Evolutionary conservation across 2,113 vertebrate genomes (phyloP).

Genomic region (Empidonax traillii): DNA sequence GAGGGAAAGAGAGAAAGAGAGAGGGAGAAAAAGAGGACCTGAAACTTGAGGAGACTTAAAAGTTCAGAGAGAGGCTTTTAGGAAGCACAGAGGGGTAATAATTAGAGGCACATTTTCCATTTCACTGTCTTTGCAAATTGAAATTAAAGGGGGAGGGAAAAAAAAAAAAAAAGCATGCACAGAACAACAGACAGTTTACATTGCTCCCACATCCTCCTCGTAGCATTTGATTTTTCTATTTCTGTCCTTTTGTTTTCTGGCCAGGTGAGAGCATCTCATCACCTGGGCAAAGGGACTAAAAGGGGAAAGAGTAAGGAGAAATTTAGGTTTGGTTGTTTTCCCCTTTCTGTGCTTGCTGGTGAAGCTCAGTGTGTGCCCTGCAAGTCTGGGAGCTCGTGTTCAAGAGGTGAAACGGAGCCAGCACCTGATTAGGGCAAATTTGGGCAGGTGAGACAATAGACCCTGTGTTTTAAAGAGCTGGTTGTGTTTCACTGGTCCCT

Average conservation of each 20-base stretch:
- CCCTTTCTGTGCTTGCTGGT: neutral
- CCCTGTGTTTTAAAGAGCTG: neutral
- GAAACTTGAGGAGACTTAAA: slow-evolving; percentile 81
- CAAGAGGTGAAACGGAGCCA: neutral
- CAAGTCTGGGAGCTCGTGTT: neutral
- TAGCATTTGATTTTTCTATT: neutral
- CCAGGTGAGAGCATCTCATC: neutral
- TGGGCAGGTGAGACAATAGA: neutral
- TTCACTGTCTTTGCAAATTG: slow-evolving; percentile 72
- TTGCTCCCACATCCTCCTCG: neutral
- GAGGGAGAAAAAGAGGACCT: slow-evolving; percentile 68
- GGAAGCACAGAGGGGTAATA: slow-evolving; percentile 72
- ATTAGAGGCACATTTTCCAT: slow-evolving; percentile 72
- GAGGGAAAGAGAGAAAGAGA: slow-evolving; percentile 50
- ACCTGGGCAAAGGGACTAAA: neutral
- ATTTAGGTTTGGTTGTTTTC: neutral
- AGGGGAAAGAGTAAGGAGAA: neutral
- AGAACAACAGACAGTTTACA: slow-evolving; percentile 9
- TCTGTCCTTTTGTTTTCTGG: neutral
- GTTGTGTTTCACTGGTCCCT: neutral
- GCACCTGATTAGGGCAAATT: neutral
- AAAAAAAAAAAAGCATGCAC: neutral
- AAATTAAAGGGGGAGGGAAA: neutral
- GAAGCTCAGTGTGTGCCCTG: neutral
- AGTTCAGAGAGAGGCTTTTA: slow-evolving; percentile 78